Percentiles rank a stretch among this genome's conserved stretches.
phyloP scores from a whole-genome alignment of 1,140 invertebrate species.

The Apis cerana region DNA sequence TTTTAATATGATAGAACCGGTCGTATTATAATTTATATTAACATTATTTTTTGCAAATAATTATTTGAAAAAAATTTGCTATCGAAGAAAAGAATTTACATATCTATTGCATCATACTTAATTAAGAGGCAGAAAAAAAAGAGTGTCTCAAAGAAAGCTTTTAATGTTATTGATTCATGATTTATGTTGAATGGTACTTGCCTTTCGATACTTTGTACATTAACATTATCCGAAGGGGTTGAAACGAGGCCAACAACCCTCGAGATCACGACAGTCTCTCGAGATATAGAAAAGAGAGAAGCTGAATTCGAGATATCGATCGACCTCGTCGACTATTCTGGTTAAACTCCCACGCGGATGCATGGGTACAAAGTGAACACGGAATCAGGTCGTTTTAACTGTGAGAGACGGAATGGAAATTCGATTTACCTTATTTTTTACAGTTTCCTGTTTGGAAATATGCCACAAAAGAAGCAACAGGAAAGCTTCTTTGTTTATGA shows the following conservation, averaged over 20 bases:
- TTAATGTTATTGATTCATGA: too few species aligned
- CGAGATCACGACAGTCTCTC: constrained; percentile 32
- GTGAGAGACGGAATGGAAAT: constrained; percentile 6
- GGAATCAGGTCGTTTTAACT: constrained; percentile 56
- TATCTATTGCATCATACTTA: too few species aligned
- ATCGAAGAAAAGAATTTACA: too few species aligned
- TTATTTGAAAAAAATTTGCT: too few species aligned
- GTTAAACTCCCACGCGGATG: constrained; percentile 49
- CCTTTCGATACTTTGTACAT: background rate
- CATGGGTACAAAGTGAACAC: constrained; percentile 34
- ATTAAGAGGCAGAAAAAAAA: too few species aligned
- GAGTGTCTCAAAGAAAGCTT: background rate
- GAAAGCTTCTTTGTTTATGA: background rate
- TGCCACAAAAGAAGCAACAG: background rate
- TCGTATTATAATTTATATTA: too few species aligned
- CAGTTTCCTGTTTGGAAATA: background rate
- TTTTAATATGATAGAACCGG: too few species aligned
- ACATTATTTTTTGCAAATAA: too few species aligned
- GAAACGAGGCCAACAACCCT: constrained; percentile 70
- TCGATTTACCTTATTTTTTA: background rate
- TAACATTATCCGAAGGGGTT: constrained; percentile 32
- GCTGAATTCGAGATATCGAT: constrained; percentile 64
- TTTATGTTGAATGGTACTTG: background rate
- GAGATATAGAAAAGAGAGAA: constrained; percentile 10
- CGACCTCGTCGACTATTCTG: constrained; percentile 54